phyloP scores from a whole-genome alignment of 2,888 invertebrate genomes.

The Lomographa bimaculata region DNA sequence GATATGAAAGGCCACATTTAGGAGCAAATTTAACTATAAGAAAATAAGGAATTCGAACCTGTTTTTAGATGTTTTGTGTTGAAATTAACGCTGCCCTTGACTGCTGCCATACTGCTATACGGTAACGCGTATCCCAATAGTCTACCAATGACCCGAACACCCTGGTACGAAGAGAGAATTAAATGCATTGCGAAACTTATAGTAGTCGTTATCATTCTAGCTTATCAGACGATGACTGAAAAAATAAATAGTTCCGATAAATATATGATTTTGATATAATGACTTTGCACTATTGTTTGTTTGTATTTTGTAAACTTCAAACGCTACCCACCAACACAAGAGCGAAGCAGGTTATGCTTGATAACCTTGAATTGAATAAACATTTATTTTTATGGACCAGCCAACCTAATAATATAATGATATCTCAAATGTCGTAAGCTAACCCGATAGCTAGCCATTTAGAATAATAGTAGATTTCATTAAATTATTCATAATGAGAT shows the following conservation, averaged over 20 bases:
- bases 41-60: slow-evolving; percentile 47
- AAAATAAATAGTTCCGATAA: slow-evolving; percentile 1
- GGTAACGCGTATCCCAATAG: slow-evolving; percentile 54
- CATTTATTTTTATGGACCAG: no score
- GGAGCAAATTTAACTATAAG: no score
- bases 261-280: slow-evolving; percentile 11
- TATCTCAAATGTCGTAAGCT: no score
- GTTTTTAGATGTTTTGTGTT: slow-evolving; percentile 66
- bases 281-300: slow-evolving; percentile 19
- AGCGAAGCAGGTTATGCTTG: no score
- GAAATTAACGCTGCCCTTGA: slow-evolving; percentile 53
- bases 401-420: no score
- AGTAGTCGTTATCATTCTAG: slow-evolving; percentile 32
- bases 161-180: slow-evolving; percentile 38
- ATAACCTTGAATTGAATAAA: no score
- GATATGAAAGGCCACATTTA: no score
- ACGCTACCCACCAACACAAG: no score
- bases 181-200: slow-evolving; percentile 40
- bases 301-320: no score
- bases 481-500: no score
- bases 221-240: slow-evolving; percentile 1
- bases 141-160: slow-evolving; percentile 43
- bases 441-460: no score
- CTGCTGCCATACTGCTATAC: slow-evolving; percentile 54
- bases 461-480: no score